Conservation (phyloP, 37 sponge, comb jelly and placozoan genomes). For the Petrosia ficiformis region DNA sequence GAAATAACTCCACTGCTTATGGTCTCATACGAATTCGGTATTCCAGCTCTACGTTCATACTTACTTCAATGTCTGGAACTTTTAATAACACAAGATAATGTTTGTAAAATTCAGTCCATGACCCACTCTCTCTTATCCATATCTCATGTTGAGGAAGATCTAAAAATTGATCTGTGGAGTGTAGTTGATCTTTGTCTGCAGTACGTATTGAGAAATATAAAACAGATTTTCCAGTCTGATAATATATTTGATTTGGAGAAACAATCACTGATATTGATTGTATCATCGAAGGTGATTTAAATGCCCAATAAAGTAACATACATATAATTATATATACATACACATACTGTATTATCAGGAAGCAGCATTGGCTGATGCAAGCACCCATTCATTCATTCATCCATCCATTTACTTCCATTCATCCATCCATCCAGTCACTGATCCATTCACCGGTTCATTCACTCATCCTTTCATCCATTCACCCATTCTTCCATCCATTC, state of each 20-base stretch:
- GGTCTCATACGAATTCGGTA: constrained; percentile 30
- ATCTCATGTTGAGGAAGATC: background rate
- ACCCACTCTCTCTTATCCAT: background rate
- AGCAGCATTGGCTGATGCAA: too few relatives aligned
- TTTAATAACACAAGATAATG: constrained; percentile 32
- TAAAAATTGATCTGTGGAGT: background rate
- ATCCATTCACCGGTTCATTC: too few relatives aligned
- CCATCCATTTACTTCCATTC: too few relatives aligned
- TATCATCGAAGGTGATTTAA: constrained; percentile 7
- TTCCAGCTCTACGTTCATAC: constrained; percentile 41
- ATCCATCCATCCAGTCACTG: too few relatives aligned
- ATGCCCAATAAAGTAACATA: background rate
- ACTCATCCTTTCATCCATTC: too few relatives aligned
- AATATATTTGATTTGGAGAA: constrained; percentile 44
- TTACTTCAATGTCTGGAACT: constrained; percentile 16
- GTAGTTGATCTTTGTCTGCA: constrained; percentile 46
- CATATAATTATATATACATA: background rate
- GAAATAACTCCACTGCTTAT: background rate
- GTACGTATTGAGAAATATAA: constrained; percentile 42
- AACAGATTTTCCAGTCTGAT: constrained; percentile 40
- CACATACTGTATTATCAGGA: background rate
- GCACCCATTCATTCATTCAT: too few relatives aligned
- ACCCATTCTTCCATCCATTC: too few relatives aligned
- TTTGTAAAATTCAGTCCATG: constrained; percentile 20
- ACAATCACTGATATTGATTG: constrained; percentile 33